Base-by-base conservation (phyloP, 2,113 vertebrate genomes). In the Okapia johnstoni region DNA sequence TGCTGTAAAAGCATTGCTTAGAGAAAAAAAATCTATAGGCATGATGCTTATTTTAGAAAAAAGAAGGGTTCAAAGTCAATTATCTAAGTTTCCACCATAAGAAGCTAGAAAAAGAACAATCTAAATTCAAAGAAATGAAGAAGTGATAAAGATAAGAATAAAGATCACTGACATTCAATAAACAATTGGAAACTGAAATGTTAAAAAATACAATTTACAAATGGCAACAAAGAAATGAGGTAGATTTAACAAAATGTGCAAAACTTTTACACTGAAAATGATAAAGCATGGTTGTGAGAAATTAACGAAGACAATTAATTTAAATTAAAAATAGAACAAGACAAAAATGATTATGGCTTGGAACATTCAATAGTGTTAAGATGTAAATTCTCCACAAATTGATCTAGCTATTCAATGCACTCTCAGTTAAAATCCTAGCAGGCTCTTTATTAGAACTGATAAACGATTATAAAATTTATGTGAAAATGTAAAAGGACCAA, bases 31-130 rank as follows among this genome's bases (percentile, higher is more conserved):
- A 96, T 63, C 19, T 58, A 79, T 66, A 87, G 7, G 8, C 60
- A 54, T 70, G 90, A 40, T 70, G 30, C 8, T 91, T 58, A 92
- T 81, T 92, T 96, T 77, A 28, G 48, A 63, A 83, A 30, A 30
- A 30, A 33, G 4, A 94, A 92, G 26, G 26, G 9, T 85, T 88
- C 88, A 52, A 73, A 94, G 86, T 84, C 50, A 84, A 26, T 77
- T 55, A 66, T 43, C 30, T 70, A 92, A 80, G 48, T 85, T 89
- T 86, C 40, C 8, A 90, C 19, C 40, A 63, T 66, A 77, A 61
- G 60, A 97, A 96, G 26, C 3, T 63, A 88, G 93, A 85, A 89
- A 94, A 96, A 88, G 25, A 81, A 3, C 28, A 87, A 90, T 33
- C 23, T 48, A 81, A 89, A 73, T 48, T 16, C 55, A 93, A 89